phyloP scores from a whole-genome alignment of 2,113 vertebrate genomes.

The Cranoglanis bouderius region DNA sequence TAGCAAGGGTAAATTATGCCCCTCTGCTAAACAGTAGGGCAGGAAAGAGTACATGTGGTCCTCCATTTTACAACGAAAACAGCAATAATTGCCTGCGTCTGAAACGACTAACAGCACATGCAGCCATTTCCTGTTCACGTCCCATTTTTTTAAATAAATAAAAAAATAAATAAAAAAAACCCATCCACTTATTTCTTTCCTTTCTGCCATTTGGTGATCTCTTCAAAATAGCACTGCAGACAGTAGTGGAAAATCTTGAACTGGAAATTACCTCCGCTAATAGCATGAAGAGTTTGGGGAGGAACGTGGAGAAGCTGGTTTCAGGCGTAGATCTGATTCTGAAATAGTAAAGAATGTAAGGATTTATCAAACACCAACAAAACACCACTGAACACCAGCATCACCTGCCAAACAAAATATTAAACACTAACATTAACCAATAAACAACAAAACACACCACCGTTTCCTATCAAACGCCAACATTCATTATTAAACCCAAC shows the following conservation, averaged over 20 bases:
- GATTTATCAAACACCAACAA: neutral
- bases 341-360: neutral
- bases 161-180: neutral
- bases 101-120: slow-evolving; percentile 60
- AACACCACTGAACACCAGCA: neutral
- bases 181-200: slow-evolving; percentile 32
- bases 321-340: neutral
- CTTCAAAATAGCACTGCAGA: neutral
- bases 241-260: slow-evolving; percentile 2
- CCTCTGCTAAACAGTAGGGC: slow-evolving; percentile 37
- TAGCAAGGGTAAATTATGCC: slow-evolving; percentile 47
- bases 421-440: neutral
- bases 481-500: neutral
- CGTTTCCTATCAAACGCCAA: neutral
- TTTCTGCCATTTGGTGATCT: slow-evolving; percentile 4
- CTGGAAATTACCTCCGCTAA: neutral
- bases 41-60: slow-evolving; percentile 59
- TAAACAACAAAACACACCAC: neutral
- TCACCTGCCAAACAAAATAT: neutral
- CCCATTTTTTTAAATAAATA: neutral
- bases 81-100: slow-evolving; percentile 48
- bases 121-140: slow-evolving; percentile 55
- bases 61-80: slow-evolving; percentile 55
- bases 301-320: neutral
- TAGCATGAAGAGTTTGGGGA: neutral